Conservation (phyloP, 2,797 vertebrate genomes). For the Crypturellus tataupa region DNA sequence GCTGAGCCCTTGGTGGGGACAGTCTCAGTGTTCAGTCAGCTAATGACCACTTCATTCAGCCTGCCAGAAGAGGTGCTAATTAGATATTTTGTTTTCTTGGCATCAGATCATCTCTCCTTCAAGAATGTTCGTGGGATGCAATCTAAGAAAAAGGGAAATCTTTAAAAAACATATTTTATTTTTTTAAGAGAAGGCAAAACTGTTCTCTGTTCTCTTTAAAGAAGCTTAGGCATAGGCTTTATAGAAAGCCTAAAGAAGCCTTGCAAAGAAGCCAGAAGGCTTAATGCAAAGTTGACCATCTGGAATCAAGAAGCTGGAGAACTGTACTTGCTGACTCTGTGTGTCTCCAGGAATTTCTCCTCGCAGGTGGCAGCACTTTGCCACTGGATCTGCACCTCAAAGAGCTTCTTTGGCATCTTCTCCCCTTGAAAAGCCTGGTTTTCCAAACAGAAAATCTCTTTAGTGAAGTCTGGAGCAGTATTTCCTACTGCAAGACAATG, state of each 20-base stretch:
- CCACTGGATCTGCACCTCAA: not conserved
- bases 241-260: too few relatives aligned
- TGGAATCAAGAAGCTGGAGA: not conserved
- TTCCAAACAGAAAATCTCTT: not conserved
- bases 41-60: not conserved
- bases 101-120: not conserved
- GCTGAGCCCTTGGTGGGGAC: not conserved
- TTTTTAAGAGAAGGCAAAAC: not conserved
- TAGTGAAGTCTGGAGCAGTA: not conserved
- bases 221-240: not conserved
- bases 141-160: not conserved
- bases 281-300: not conserved
- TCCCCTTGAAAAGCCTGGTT: not conserved
- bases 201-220: not conserved
- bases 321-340: not conserved
- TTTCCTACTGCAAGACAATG: not conserved
- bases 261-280: too few relatives aligned
- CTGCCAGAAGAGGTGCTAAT: not conserved
- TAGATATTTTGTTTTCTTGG: not conserved
- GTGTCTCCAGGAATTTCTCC: not conserved
- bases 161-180: accelerated
- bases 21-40: not conserved
- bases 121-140: not conserved
- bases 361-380: not conserved
- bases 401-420: not conserved